Base-by-base conservation (phyloP, 64 coral and sea anemone species). In the Pachyseris speciosa region DNA sequence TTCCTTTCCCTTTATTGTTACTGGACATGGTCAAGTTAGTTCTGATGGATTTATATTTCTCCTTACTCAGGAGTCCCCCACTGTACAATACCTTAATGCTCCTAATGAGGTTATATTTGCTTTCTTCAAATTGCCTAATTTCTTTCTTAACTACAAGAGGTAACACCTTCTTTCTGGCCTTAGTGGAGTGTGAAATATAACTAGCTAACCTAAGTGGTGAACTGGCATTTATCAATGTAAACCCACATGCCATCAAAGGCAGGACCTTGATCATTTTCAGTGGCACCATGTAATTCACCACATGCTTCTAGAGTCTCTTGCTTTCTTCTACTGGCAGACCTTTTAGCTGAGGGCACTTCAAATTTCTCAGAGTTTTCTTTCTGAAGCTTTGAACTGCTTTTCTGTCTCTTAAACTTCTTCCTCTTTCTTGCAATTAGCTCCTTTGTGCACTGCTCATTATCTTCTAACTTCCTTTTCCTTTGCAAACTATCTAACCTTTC, bases 211-310 rank as follows among this genome's bases (percentile, higher is more conserved):
- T 75, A 31, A 32, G 8, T 86, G 81, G 81, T 85, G 80, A 60
- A 78, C 39, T 69, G 28, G 37, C 81, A 51, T 85, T 92, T 67
- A 86, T 39, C 25, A 92, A 69, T 49, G 90, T 86, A 24, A 16
- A 36, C n/a, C 71, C 90, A 92, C 72, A 92, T 77, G 49, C 81
- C 90, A 92, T 92, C 71, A 28, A 92, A 34, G 37, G 81, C 90
- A 75, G 80, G 80, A 66, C 32, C 39, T 85, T 72, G 37, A 29
- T 85, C 33, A 2, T 48, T 53, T 24, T 61, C 67, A 74, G 43
- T 74, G 13, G 66, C 89, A 84, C 89, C 77, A 83, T 79, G 78
- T 61, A 84, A 38, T 72, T 91, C 78, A 64, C 68, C 38, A 75
- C 78, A 91, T 61, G 79, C 89, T 37, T 84, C 45, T 27, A 91